Conservation (phyloP, 2,113 vertebrate species). For the Marmota flaviventris region DNA sequence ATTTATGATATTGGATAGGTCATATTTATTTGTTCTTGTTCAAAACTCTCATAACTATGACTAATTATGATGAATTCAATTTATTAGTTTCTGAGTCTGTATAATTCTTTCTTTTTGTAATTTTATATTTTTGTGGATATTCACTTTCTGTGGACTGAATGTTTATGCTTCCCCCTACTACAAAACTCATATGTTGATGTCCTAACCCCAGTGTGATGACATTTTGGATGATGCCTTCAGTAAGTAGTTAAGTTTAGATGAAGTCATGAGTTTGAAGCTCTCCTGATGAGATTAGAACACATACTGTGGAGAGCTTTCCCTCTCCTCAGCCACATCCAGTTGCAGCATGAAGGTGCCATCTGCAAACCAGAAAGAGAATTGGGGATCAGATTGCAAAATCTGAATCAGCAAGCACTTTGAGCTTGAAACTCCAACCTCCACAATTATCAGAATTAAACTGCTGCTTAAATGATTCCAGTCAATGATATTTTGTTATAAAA, state of each 20-base stretch:
- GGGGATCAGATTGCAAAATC: too few species aligned
- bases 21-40: background rate
- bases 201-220: accelerated
- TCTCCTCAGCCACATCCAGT: background rate
- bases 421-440: background rate
- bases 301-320: background rate
- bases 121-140: background rate
- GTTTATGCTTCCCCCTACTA: background rate
- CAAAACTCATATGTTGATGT: too few species aligned
- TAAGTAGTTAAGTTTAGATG: background rate
- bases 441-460: background rate
- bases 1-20: background rate
- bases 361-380: background rate
- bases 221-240: background rate
- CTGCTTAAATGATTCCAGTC: too few species aligned
- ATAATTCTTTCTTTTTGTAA: background rate
- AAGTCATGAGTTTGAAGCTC: background rate
- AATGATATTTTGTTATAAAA: background rate
- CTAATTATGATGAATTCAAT: background rate
- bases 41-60: background rate
- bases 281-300: background rate
- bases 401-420: background rate
- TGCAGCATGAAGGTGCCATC: background rate
- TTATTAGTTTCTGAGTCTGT: background rate
- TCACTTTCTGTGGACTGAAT: background rate